Evolutionary conservation across 2,888 invertebrate species (phyloP).

Genomic region (Kuschelorhynchus macadamiae): DNA sequence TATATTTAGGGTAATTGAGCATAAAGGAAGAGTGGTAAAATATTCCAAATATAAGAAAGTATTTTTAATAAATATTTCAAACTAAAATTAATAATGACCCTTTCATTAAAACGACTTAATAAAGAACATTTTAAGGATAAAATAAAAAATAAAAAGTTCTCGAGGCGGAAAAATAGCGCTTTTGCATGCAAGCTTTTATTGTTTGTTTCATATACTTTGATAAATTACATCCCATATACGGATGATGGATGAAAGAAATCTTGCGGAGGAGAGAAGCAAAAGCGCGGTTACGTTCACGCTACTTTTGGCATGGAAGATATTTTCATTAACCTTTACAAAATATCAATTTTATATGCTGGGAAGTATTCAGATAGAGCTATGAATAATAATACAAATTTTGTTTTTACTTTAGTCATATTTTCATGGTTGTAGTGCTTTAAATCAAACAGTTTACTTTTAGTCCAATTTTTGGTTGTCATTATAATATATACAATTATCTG

Average conservation of each 20-base stretch:
- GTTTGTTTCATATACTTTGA: slow-evolving; percentile 38
- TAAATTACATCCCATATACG: slow-evolving; percentile 29
- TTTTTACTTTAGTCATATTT: no score
- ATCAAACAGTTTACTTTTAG: no score
- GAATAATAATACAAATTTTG: no score
- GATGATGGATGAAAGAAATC: slow-evolving; percentile 40
- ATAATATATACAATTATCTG: no score
- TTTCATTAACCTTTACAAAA: background rate
- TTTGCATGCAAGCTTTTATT: slow-evolving; percentile 34
- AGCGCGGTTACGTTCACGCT: slow-evolving; percentile 28
- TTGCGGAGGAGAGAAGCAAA: slow-evolving; percentile 22
- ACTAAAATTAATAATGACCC: no score
- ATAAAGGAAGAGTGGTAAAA: no score
- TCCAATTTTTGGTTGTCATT: no score
- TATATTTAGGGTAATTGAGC: no score
- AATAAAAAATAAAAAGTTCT: slow-evolving; percentile 10
- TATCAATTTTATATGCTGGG: background rate
- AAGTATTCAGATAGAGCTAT: no score
- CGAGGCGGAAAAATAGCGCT: slow-evolving; percentile 27
- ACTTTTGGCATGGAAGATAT: slow-evolving; percentile 8
- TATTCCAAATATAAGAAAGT: no score
- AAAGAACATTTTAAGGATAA: background rate
- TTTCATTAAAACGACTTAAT: background rate
- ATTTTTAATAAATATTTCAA: no score
- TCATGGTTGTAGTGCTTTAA: no score